Conservation (phyloP, 2,797 vertebrate genomes). For the Acanthurus lineatus region DNA sequence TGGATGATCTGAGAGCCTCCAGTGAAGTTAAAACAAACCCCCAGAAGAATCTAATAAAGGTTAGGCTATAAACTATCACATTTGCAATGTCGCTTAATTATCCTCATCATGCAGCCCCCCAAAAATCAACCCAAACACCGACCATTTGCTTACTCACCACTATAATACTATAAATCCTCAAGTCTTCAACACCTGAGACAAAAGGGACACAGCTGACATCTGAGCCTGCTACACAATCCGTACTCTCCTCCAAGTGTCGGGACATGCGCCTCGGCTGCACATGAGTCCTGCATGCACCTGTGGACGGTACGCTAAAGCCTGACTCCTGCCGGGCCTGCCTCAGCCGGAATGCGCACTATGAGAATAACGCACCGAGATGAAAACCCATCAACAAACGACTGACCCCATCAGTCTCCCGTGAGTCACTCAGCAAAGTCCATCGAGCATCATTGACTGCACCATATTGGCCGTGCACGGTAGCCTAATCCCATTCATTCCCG, state of each 20-base stretch:
- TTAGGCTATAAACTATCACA: background rate
- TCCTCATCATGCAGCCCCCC: background rate
- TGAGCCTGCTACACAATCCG: constrained; percentile 16
- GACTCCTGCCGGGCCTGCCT: constrained; percentile 56
- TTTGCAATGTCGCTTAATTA: background rate
- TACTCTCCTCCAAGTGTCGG: constrained; percentile 1
- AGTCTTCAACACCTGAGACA: constrained; percentile 12
- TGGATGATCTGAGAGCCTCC: background rate
- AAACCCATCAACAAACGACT: constrained; percentile 5
- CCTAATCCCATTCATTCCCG: background rate
- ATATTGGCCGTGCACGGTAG: constrained; percentile 2
- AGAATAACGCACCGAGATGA: constrained; percentile 13
- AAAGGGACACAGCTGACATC: constrained; percentile 8
- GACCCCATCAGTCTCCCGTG: constrained; percentile 19
- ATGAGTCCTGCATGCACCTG: constrained; percentile 59
- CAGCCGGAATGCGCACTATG: constrained; percentile 47
- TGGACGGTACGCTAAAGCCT: constrained; percentile 38
- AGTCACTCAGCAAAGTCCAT: constrained; percentile 34
- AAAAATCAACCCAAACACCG: background rate
- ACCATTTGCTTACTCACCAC: constrained; percentile 35
- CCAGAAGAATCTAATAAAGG: background rate
- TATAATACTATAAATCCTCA: background rate
- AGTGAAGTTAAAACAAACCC: background rate
- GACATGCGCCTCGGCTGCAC: constrained; percentile 25
- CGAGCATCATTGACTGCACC: constrained; percentile 34